These are phyloP conservation scores for Brachypodius melanocephalos DNA, from an alignment of 2,113 vertebrate species.

Conservation along the genomic window DNA sequence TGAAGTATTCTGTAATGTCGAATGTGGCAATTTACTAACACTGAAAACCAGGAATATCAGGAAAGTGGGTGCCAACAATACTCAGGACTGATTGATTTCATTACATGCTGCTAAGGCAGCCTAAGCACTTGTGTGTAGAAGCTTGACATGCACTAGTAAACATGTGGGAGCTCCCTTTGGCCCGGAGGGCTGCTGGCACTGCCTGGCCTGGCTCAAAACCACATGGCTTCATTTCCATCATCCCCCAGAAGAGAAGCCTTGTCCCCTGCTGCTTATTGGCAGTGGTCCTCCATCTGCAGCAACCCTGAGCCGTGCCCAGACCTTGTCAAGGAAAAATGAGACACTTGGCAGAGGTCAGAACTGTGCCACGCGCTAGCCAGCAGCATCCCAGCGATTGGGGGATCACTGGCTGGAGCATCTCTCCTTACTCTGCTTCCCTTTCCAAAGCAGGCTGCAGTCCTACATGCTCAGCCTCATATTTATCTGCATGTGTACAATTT, in stretches of 20 bases:
- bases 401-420: background rate
- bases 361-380: background rate
- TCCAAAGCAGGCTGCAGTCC: background rate
- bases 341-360: conserved; percentile 35
- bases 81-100: background rate
- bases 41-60: background rate
- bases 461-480: background rate
- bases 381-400: background rate
- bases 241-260: background rate
- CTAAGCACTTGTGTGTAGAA: background rate
- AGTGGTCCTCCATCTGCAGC: background rate
- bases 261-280: conserved; percentile 31
- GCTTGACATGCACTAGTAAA: background rate
- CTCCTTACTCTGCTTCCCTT: background rate
- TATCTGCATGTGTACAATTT: background rate
- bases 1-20: background rate
- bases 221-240: background rate
- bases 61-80: background rate
- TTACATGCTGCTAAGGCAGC: background rate
- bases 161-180: background rate
- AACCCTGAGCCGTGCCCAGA: conserved; percentile 24
- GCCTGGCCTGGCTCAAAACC: background rate
- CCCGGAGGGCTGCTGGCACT: background rate
- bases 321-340: conserved; percentile 20
- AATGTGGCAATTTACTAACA: background rate